phyloP scores from a whole-genome alignment of 2,113 vertebrate genomes.

The Campylomormyrus numenius region DNA sequence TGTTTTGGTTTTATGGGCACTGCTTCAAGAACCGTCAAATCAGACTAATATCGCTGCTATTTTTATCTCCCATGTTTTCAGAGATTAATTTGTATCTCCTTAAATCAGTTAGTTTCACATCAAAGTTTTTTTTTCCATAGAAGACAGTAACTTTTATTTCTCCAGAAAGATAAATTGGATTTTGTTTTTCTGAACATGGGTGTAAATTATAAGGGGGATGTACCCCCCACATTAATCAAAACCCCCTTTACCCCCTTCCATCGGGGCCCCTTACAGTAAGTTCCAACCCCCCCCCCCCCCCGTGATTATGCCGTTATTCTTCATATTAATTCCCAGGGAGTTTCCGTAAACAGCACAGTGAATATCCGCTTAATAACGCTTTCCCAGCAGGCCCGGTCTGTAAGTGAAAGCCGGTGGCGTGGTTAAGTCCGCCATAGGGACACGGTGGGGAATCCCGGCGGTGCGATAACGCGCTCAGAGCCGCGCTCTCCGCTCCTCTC shows the following conservation, averaged over 20 bases:
- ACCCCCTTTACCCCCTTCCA: neutral
- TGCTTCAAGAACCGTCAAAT: neutral
- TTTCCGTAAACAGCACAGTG: neutral
- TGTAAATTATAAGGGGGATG: neutral
- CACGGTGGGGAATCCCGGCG: neutral
- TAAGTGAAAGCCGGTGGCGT: neutral
- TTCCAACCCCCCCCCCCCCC: too few relatives aligned
- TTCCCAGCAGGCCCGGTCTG: neutral
- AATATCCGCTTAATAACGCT: neutral
- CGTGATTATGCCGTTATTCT: neutral
- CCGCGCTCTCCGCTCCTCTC: neutral
- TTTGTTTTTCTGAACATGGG: neutral
- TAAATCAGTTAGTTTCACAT: neutral
- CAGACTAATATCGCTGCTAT: neutral
- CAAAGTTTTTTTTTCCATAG: neutral
- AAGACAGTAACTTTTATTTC: neutral
- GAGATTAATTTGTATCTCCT: neutral
- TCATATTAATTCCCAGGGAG: neutral
- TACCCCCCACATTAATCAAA: neutral
- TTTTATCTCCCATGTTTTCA: neutral
- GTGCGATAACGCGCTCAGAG: neutral
- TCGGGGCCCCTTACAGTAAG: neutral
- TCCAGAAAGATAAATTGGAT: neutral
- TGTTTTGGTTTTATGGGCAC: neutral
- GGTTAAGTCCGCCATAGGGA: neutral